These are phyloP conservation scores for Mus caroli DNA, from an alignment of 2,797 vertebrate genomes.

Conservation along the genomic window DNA sequence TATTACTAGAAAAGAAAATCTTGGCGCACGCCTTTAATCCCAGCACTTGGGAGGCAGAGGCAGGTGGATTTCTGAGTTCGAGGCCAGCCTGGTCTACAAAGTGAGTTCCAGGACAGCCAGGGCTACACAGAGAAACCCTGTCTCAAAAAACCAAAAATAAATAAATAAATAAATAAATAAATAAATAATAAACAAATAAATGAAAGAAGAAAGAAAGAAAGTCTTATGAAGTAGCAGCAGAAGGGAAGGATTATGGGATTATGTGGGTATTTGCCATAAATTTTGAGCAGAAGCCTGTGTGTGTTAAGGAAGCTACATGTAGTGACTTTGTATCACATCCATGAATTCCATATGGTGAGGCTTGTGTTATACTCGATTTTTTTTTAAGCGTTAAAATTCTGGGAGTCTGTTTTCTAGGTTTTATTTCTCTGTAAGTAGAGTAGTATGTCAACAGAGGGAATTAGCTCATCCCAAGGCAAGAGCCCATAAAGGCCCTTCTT, in stretches of 20 bases:
- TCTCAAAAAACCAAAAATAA: too few species aligned
- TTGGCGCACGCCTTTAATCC: neutral
- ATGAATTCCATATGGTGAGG: neutral
- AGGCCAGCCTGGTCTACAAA: too few species aligned
- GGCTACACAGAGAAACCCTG: too few species aligned
- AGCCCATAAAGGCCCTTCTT: neutral
- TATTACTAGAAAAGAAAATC: neutral
- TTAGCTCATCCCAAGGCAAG: neutral
- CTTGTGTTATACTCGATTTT: neutral
- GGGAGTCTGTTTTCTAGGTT: slow-evolving; percentile 4
- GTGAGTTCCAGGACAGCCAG: too few species aligned
- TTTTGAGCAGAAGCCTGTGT: neutral
- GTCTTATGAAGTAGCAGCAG: neutral
- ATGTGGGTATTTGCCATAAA: neutral
- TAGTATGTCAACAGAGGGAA: neutral
- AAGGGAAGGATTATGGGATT: neutral
- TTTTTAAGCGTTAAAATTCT: neutral
- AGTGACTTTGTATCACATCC: neutral
- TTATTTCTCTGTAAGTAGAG: neutral
- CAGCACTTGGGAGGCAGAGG: too few species aligned
- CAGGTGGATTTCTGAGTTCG: too few species aligned
- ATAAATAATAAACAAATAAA: too few species aligned
- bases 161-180: too few species aligned
- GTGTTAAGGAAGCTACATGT: neutral
- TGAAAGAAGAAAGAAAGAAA: neutral